These are phyloP conservation scores for Scrobipalpa costella DNA, from an alignment of 2,888 invertebrate genomes.

Conservation along the genomic window DNA sequence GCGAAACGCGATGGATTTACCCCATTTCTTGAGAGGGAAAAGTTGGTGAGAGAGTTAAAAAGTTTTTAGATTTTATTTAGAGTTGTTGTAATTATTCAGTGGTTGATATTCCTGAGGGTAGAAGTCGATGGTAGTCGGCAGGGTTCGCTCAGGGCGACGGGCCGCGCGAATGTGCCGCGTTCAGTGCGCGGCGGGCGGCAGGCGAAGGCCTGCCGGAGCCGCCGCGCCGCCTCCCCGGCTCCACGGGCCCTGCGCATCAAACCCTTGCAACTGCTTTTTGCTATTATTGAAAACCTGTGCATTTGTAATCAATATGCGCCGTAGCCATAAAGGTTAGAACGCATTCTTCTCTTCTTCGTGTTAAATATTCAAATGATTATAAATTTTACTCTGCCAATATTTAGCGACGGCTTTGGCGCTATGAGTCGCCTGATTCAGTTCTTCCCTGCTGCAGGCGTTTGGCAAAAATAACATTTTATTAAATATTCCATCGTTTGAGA, in stretches of 20 bases:
- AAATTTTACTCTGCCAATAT: too few relatives aligned
- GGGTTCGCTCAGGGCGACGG: background rate
- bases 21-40: background rate
- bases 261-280: conserved; percentile 13
- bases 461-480: too few relatives aligned
- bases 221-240: background rate
- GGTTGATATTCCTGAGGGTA: conserved; percentile 1
- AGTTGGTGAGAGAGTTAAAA: background rate
- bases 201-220: background rate
- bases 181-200: background rate
- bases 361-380: too few relatives aligned
- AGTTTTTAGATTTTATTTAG: background rate
- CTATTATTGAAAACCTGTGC: background rate
- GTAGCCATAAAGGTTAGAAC: too few relatives aligned
- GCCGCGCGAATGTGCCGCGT: background rate
- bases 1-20: background rate
- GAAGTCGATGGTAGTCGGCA: background rate
- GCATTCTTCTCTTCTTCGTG: too few relatives aligned
- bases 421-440: too few relatives aligned
- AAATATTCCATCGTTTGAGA: too few relatives aligned
- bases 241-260: conserved; percentile 1
- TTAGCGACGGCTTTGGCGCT: too few relatives aligned
- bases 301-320: background rate
- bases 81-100: background rate
- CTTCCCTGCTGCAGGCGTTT: too few relatives aligned